Evolutionary conservation across 2,888 invertebrate genomes (phyloP), one percentile per base, ranked within the genome.

Genomic region (Sturmia bella): DNA sequence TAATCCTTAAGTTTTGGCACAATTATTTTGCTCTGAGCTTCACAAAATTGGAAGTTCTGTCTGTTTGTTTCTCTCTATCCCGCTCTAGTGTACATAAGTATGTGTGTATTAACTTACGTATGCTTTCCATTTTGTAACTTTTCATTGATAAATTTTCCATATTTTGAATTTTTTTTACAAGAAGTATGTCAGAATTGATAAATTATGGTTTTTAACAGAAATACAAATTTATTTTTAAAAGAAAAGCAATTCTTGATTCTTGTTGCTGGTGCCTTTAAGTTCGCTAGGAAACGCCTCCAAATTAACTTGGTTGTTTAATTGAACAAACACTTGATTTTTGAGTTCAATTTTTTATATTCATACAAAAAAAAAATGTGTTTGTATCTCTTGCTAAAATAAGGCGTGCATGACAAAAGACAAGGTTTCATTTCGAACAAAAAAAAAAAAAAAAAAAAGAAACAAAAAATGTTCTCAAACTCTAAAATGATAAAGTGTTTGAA

Each of bases 331-430:
- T 79, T 73, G 78, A 59, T 27, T 73, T 77, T 52, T 43, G 17
- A 15, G 12, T 17, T 24, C 43, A 19, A 61, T 9, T 37, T 68
- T 52, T 54, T 1, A 21, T 61, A 48, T 45, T 74, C 64, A 66
- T 50, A 56, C 17, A 56, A 27, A 27, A 41, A 50, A 64, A 50
- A 32, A 54, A 63, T 59, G 32, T 32, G 9, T 32, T 5, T 32
- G 1, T 1, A 3, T 32, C 3, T 32, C 7, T 32, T 32, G 32
- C 32, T 41, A 54, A 76, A 81, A 73, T 68, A 72, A 82, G 82
- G 82, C 78, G 82, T 78, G 74, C 74, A 82, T 70, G 78, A 82
- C 82, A 82, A 78, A 77, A 81, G 77, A 77, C 74, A 82, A 78
- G 69, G 41, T 74, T 78, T 74, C 32, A 43, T 19, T 27, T n/a